A percentile compares a stretch with the other conserved stretches of the same genome.
Conservation (phyloP, 2,888 invertebrate genomes). For the Biston stratarius region DNA sequence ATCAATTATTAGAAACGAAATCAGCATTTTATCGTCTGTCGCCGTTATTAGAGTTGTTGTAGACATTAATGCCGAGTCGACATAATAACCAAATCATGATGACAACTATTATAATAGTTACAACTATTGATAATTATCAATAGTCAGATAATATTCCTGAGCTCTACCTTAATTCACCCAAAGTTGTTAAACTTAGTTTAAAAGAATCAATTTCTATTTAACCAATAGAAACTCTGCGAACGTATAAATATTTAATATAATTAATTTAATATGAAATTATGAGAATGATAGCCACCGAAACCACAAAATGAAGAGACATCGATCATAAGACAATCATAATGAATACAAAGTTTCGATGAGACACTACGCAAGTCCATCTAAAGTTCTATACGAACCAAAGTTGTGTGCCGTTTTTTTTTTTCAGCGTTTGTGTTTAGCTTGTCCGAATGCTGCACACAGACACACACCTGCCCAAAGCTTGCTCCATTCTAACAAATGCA, state of each 20-base stretch:
- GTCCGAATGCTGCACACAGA: constrained; percentile 32
- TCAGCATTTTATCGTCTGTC: constrained; percentile 23
- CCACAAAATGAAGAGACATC: constrained; percentile 10
- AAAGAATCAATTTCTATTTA: constrained; percentile 1
- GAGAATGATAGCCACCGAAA: constrained; percentile 6
- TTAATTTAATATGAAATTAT: neutral
- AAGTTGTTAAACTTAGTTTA: neutral
- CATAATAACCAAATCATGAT: constrained; percentile 8
- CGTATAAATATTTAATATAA: neutral
- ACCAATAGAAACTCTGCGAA: neutral
- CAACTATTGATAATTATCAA: too few relatives aligned
- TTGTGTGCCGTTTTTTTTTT: constrained; percentile 21
- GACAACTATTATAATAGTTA: neutral
- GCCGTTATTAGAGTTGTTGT: constrained; percentile 4
- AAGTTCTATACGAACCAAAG: constrained; percentile 7
- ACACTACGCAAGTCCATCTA: constrained; percentile 9
- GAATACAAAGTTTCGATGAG: constrained; percentile 7
- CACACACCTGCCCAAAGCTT: constrained; percentile 35
- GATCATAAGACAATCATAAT: constrained; percentile 5
- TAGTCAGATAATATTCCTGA: neutral
- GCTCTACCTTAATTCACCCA: neutral
- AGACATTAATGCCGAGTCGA: constrained; percentile 5
- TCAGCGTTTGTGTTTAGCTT: constrained; percentile 19
- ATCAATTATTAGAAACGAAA: constrained; percentile 14
- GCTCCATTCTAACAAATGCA: constrained; percentile 35